Conservation (phyloP, 1,140 invertebrate species). For the Phocides pigmalion region DNA sequence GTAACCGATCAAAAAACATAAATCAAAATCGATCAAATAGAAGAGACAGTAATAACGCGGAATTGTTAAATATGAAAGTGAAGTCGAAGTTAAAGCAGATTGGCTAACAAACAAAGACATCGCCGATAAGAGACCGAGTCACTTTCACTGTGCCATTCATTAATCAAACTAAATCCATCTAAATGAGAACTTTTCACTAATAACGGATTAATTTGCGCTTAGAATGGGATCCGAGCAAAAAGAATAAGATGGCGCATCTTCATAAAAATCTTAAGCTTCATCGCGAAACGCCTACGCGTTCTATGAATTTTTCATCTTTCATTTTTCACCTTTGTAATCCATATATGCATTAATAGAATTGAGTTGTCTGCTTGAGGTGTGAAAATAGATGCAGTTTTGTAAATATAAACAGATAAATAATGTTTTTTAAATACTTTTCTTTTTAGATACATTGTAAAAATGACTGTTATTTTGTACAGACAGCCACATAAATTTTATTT, state of each 20-base stretch:
- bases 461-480: no score
- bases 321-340: background rate
- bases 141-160: conserved; percentile 56
- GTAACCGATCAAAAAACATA: conserved; percentile 11
- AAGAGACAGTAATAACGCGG: conserved; percentile 8
- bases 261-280: background rate
- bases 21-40: conserved; percentile 16
- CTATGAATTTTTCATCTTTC: no score
- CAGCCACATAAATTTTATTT: no score
- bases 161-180: conserved; percentile 59
- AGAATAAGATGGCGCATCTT: conserved; percentile 9
- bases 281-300: background rate
- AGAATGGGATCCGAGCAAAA: conserved; percentile 18
- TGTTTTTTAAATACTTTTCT: no score
- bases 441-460: no score
- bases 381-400: no score
- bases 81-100: conserved; percentile 36
- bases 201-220: conserved; percentile 41
- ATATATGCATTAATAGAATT: no score
- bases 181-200: conserved; percentile 46
- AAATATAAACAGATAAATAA: no score
- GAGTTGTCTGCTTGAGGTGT: no score
- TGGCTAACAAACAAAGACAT: conserved; percentile 42
- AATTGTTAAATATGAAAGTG: conserved; percentile 47
- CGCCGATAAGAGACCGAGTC: conserved; percentile 12